Evolutionary conservation across 1,140 invertebrate species (phyloP).

Genomic region (Choristoneura fumiferana): DNA sequence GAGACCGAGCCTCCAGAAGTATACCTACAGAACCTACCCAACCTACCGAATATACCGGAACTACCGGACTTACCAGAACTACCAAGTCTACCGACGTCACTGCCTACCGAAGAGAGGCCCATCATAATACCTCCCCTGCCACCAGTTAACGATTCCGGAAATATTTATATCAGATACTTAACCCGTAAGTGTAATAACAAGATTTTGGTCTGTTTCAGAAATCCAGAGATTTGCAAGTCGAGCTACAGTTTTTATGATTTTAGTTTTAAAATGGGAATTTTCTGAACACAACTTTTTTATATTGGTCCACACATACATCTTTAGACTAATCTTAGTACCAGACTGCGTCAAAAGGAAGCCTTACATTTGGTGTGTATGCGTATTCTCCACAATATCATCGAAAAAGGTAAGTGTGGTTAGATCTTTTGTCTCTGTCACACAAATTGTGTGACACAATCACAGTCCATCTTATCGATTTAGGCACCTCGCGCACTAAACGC

Average conservation of each 20-base stretch:
- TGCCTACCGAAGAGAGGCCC: constrained; percentile 19
- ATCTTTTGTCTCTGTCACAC: too few relatives aligned
- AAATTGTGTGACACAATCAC: too few relatives aligned
- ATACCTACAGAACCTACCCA: constrained; percentile 31
- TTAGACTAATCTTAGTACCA: too few relatives aligned
- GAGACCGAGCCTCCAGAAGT: constrained; percentile 48
- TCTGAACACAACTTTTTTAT: constrained; percentile 16
- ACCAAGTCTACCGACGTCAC: constrained; percentile 19
- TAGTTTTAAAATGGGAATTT: constrained; percentile 35
- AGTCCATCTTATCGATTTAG: too few relatives aligned
- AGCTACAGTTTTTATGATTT: constrained; percentile 2
- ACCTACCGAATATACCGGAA: constrained; percentile 30
- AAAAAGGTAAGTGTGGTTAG: too few relatives aligned
- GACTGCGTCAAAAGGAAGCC: too few relatives aligned
- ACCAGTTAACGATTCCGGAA: constrained; percentile 52
- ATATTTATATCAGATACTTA: constrained; percentile 64
- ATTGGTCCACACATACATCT: too few relatives aligned
- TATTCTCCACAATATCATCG: too few relatives aligned
- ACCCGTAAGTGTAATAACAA: constrained; percentile 62
- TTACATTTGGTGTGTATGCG: too few relatives aligned
- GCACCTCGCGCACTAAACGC: too few relatives aligned
- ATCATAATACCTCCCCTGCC: constrained; percentile 40
- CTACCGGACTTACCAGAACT: constrained; percentile 35
- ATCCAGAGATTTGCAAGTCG: neutral
- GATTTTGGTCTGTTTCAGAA: constrained; percentile 21